Percentiles rank a stretch among this genome's conserved stretches.
These are phyloP conservation scores for Meda fulgida DNA, from an alignment of 2,797 vertebrate species.

Conservation along the genomic window DNA sequence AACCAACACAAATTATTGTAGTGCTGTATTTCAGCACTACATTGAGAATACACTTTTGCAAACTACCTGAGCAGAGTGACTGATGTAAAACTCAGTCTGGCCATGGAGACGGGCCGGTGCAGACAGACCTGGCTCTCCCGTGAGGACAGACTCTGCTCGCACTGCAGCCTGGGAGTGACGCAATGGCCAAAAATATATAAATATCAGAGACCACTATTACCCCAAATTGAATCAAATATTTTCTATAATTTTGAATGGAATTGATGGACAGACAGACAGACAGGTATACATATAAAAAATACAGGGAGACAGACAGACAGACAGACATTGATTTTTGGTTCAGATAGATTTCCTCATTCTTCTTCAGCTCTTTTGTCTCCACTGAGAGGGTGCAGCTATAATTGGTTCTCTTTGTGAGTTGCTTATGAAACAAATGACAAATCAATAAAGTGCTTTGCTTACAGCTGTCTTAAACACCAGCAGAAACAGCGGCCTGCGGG, in stretches of 20 bases:
- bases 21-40: background rate
- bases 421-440: constrained; percentile 58
- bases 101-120: background rate
- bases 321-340: background rate
- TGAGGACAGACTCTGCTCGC: too few relatives aligned
- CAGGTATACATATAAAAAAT: too few relatives aligned
- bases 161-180: background rate
- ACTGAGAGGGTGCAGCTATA: constrained; percentile 39
- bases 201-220: background rate
- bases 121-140: background rate
- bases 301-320: background rate
- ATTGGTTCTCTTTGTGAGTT: constrained; percentile 51
- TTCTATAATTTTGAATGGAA: too few relatives aligned
- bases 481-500: constrained; percentile 3
- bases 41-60: background rate
- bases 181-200: background rate
- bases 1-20: background rate
- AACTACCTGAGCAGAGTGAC: background rate
- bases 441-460: constrained; percentile 59
- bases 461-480: constrained; percentile 40
- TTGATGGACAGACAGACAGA: background rate
- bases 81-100: background rate
- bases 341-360: constrained; percentile 24
- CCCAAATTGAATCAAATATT: background rate
- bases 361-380: background rate